Evolutionary conservation across 2,797 vertebrate species (phyloP).

Genomic region (Argyrosomus regius): DNA sequence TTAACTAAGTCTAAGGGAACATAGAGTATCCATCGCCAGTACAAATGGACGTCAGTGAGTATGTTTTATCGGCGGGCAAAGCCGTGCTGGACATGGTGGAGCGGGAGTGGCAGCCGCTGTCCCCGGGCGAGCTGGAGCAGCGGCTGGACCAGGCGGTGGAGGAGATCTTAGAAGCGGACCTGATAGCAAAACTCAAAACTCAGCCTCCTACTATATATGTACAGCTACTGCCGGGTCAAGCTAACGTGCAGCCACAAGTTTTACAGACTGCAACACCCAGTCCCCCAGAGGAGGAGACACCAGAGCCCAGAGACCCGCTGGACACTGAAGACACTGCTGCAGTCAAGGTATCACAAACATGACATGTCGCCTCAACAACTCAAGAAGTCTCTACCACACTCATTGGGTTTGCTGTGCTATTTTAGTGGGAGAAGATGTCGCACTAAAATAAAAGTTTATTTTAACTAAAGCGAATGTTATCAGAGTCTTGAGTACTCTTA

Average conservation of each 20-base stretch:
- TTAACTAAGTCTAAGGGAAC: too few species aligned
- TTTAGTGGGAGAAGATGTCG: too few species aligned
- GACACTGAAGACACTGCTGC: conserved; percentile 31
- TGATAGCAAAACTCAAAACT: conserved; percentile 60
- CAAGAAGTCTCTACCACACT: too few species aligned
- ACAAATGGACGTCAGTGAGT: conserved; percentile 59
- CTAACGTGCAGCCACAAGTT: neutral
- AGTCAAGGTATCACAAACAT: conserved; percentile 51
- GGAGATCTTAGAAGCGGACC: conserved; percentile 80
- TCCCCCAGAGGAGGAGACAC: conserved; percentile 8
- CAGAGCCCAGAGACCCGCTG: conserved; percentile 20
- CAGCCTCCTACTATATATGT: conserved; percentile 46
- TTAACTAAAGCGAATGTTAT: too few species aligned
- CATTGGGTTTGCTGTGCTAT: too few species aligned
- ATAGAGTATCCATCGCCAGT: accelerated
- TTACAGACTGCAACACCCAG: neutral
- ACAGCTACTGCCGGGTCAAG: conserved; percentile 29
- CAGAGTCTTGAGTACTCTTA: too few species aligned
- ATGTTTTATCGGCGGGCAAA: conserved; percentile 74
- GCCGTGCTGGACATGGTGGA: conserved; percentile 84
- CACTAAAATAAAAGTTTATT: too few species aligned
- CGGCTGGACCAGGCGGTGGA: conserved; percentile 86
- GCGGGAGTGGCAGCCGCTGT: conserved; percentile 86
- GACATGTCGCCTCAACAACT: too few species aligned
- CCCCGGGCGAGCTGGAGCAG: conserved; percentile 83